Evolutionary conservation across 53 echinoderm and acorn worm genomes (phyloP), one percentile per base, ranked within the genome.

Genomic region (Patiria pectinifera): DNA sequence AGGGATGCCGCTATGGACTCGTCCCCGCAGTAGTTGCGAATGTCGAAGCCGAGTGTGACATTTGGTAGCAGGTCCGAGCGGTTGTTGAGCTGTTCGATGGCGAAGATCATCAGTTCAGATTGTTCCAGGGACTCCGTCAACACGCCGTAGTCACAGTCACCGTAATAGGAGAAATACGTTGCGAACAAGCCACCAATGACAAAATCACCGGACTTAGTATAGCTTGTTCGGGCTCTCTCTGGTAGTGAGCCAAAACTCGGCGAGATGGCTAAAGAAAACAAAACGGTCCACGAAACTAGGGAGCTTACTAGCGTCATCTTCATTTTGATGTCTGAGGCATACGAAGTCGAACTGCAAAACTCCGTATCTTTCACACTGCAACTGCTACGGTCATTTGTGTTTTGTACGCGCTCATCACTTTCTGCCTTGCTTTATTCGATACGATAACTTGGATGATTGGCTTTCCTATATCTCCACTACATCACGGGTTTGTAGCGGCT

Each of bases 81-180:
- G 78, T 92, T 94, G 88, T 97, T 97, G 79, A 97, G 83, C 43
- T 91, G 85, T 19, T 96, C 94, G 70, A 97, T 94, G 59, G 94
- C 95, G 66, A 69, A 97, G 5, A 94, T 91, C 96, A 97, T 96
- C 2, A 96, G 92, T 76, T 97, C 71, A 10, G 92, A 84, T 10
- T 24, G 76, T 11, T 85, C 76, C 3, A 92, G 60, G 53, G 44
- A 62, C 4, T 66, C 78, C 2, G 0, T 24, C 46, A 85, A 69
- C 72, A 83, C 15, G 2, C 84, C 71, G 43, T 48, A 85, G 77
- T 82, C 12, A 45, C 85, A 77, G 10, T 47, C 61, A 35, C 46
- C 82, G 61, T 45, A 2, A 3, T 59, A 0, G 7, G 85, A 78
- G 61, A 45, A 84, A 62, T 84, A 71, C 43, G 85, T 77, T 2